Evolutionary conservation across 2,113 vertebrate genomes (phyloP), one percentile per base, ranked within the genome.

Genomic region (Archilochus colubris): DNA sequence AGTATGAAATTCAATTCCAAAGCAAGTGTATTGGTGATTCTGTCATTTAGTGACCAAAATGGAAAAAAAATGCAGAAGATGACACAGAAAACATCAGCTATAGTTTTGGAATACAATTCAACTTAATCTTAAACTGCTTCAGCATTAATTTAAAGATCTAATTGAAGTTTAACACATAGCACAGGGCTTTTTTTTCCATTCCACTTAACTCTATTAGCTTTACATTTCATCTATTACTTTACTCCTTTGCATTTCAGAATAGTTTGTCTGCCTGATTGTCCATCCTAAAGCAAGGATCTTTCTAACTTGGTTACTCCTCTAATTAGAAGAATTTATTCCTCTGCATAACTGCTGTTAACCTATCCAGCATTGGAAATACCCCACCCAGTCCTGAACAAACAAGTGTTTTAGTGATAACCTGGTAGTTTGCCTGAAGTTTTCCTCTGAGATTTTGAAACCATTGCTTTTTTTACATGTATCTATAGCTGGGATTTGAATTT

Each of bases 181-280:
- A 68, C 11, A 40, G 40, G 64, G 33, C 33, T 88, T 33, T 78
- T 88, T 93, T 95, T 93, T 95, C 69, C 70, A 55, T 78, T 91
- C 80, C 62, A 84, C 64, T 90, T 92, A 96, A 93, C 53, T 64
- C 30, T 66, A 95, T 94, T 97, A 95, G 86, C 58, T 83, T 93
- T 59, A 82, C 87, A 94, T 96, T 95, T 94, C 40, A 75, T 66
- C 25, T 76, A 96, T 96, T 94, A 88, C 57, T 84, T 88, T 58
- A 76, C 75, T 72, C 82, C 51, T 94, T 91, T 67, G 50, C 53
- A 61, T 75, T 95, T 86, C 80, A 90, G 58, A 91, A 91, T 17
- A 30, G 66, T 84, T 69, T 86, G 48, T 40, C 86, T 93, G 80
- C 93, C 91, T 95, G 94, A 89, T 82, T 90, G 80, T 64, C 85